Evolutionary conservation across 2,888 invertebrate species (phyloP).

Genomic region (Machimus rusticus): DNA sequence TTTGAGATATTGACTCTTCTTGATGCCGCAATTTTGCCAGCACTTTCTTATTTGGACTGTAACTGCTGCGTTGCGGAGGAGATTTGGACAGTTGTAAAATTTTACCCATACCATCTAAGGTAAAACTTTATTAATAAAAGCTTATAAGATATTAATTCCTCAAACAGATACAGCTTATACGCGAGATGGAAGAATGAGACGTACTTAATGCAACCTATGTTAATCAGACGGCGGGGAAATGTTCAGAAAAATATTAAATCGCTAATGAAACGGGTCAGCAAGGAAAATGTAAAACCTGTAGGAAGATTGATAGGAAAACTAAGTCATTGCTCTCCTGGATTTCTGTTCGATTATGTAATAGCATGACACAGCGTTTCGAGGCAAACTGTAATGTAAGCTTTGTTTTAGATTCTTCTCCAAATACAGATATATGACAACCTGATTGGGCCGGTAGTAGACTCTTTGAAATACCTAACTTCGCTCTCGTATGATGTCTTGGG

Average conservation of each 20-base stretch:
- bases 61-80: slow-evolving; percentile 98
- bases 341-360: slow-evolving; percentile 91
- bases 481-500: slow-evolving; percentile 96
- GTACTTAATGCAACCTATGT: slow-evolving; percentile 79
- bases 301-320: slow-evolving; percentile 96
- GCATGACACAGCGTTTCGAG: too few relatives aligned
- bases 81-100: slow-evolving; percentile 87
- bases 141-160: neutral
- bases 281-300: slow-evolving; percentile 97
- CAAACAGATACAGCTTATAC: slow-evolving; percentile 81
- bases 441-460: slow-evolving; percentile 96
- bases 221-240: slow-evolving; percentile 85
- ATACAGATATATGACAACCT: slow-evolving; percentile 94
- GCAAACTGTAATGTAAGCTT: slow-evolving; percentile 2
- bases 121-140: slow-evolving; percentile 50
- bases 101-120: slow-evolving; percentile 83
- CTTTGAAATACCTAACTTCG: slow-evolving; percentile 92
- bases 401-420: slow-evolving; percentile 71
- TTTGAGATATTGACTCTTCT: slow-evolving; percentile 85
- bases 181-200: slow-evolving; percentile 96
- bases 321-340: slow-evolving; percentile 94
- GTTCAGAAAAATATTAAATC: slow-evolving; percentile 92
- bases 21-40: slow-evolving; percentile 89
- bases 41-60: slow-evolving; percentile 88
- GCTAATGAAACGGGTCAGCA: slow-evolving; percentile 96